Conservation (phyloP, 2,113 vertebrate species). For the Pachycephala philippinensis region DNA sequence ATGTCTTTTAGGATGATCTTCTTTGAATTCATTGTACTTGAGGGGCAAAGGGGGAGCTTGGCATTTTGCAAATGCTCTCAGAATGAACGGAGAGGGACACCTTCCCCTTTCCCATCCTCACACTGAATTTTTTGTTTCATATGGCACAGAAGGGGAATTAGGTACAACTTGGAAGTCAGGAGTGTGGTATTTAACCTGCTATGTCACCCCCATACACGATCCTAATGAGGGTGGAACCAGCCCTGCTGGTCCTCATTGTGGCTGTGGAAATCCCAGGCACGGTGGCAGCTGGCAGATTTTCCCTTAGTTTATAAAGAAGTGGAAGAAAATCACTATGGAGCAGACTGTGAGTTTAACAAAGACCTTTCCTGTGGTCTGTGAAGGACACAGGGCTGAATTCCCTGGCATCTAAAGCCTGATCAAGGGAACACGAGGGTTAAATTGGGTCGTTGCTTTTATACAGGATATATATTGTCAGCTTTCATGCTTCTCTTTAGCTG, state of each 20-base stretch:
- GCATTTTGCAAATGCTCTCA: background rate
- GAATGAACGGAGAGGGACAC: background rate
- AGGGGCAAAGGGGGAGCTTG: background rate
- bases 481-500: background rate
- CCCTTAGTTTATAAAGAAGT: background rate
- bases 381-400: background rate
- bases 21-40: background rate
- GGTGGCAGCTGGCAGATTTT: background rate
- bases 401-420: background rate
- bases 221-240: background rate
- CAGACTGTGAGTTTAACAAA: background rate
- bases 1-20: constrained; percentile 25
- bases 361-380: background rate
- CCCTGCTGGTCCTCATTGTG: background rate
- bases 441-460: background rate
- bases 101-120: background rate
- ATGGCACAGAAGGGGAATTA: background rate
- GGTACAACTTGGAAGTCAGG: background rate
- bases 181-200: background rate
- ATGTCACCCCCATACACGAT: background rate
- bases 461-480: background rate
- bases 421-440: background rate
- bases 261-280: background rate
- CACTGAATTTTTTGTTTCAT: background rate
- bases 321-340: background rate